Percentiles rank a stretch among this genome's conserved stretches.
Conservation (phyloP, 2,113 vertebrate species). For the Colius striatus region DNA sequence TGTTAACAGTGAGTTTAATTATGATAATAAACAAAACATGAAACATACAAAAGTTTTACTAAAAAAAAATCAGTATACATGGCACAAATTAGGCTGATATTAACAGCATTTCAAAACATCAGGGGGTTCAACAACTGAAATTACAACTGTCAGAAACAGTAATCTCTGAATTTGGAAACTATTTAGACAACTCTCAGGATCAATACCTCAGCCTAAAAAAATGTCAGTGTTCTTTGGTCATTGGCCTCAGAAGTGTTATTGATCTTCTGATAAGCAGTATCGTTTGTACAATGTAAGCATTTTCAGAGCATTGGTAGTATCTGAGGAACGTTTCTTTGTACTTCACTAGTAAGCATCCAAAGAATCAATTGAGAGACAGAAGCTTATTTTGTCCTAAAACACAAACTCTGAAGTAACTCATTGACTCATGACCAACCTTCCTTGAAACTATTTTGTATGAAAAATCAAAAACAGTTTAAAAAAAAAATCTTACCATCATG, state of each 20-base stretch:
- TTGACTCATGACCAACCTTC: not conserved
- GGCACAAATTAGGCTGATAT: not conserved
- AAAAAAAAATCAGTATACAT: not conserved
- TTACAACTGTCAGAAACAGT: not conserved
- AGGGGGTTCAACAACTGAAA: not conserved
- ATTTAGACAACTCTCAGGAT: not conserved
- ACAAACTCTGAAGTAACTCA: not conserved
- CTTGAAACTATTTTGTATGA: not conserved
- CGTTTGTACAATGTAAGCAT: not conserved
- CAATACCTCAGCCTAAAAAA: not conserved
- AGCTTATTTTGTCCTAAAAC: not conserved
- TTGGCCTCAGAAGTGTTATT: not conserved
- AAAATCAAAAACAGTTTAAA: not conserved
- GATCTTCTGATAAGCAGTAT: not conserved
- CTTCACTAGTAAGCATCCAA: not conserved
- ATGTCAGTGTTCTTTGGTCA: not conserved
- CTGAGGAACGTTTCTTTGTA: not conserved
- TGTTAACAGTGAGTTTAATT: not conserved
- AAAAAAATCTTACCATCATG: constrained; percentile 89
- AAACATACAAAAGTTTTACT: not conserved
- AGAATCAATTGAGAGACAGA: not conserved
- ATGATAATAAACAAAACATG: not conserved
- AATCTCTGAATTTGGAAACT: not conserved
- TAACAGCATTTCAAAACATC: not conserved
- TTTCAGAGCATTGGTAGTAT: not conserved